Evolutionary conservation across 2,113 vertebrate genomes (phyloP), one percentile per base, ranked within the genome.

Genomic region (Raphicerus campestris): DNA sequence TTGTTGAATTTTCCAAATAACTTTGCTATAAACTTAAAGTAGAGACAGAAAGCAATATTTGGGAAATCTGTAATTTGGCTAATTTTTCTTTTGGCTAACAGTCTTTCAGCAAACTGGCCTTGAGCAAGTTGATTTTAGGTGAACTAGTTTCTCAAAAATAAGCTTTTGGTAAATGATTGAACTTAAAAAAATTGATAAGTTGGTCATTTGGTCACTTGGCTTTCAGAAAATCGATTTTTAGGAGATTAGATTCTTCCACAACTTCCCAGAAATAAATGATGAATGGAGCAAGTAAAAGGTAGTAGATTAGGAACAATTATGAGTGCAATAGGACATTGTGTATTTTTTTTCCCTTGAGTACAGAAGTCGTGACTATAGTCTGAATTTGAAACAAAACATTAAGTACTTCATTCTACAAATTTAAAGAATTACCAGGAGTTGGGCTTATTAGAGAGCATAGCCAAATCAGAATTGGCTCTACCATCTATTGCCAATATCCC

Each of bases 201-300:
- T 85, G 53, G 4, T 56, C 22, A 28, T 83, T 51, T 66, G 39
- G 61, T 49, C 39, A 81, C 8, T 15, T 94, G 77, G 32, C 42
- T 78, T 96, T 97, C 14, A 88, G 87, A 84, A 93, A 84, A 85
- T 14, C 51, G 4, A 88, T 53, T 93, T 81, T 93, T 4, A 91
- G 77, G 15, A 24, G 85, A 53, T 82, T 86, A 51, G 8, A 9
- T 28, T 96, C 55, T 89, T 91, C 19, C 16, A 53, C 20, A 77
- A 30, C 47, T 88, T 17, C 77, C 39, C 10, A 39, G 32, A 81
- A 91, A 91, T 53, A 81, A 93, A 58, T 56, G 20, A 63, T 10
- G 11, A 93, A 39, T 70, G 32, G 22, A n/a, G 19, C 10, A 73
- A 60, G 49, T 53, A 66, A 51, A n/a, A 87, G 32, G 73, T 10